These are phyloP conservation scores for Philotrypesis tridentata DNA, from an alignment of 1,140 invertebrate genomes.

Conservation along the genomic window DNA sequence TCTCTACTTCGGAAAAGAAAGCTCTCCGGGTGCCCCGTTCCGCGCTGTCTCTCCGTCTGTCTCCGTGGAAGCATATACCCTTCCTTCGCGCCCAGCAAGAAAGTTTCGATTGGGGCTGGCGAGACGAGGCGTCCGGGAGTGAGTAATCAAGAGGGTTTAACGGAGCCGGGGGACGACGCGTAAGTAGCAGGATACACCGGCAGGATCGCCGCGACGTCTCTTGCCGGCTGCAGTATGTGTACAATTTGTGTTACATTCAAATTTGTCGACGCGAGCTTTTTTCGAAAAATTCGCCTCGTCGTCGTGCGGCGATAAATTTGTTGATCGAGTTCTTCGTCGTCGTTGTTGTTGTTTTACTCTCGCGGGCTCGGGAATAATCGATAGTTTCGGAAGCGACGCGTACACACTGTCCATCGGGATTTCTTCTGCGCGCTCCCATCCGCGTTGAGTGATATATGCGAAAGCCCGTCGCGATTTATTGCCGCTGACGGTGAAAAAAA, in stretches of 20 bases:
- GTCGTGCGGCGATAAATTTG: too few species aligned
- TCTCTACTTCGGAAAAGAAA: background rate
- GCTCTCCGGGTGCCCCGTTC: background rate
- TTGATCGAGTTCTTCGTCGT: too few species aligned
- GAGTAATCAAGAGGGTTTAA: conserved; percentile 7
- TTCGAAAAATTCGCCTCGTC: too few species aligned
- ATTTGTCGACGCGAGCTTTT: too few species aligned
- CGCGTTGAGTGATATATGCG: background rate
- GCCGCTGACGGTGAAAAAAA: background rate
- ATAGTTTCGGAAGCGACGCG: too few species aligned
- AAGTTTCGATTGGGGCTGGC: background rate
- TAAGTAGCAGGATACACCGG: background rate
- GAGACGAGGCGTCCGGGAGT: background rate
- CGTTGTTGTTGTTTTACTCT: too few species aligned
- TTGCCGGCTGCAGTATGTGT: background rate
- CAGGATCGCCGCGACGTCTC: background rate
- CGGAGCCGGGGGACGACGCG: background rate
- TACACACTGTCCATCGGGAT: too few species aligned
- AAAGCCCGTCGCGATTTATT: background rate
- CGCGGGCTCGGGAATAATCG: too few species aligned
- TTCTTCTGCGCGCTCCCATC: background rate
- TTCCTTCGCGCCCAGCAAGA: background rate
- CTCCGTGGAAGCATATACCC: background rate
- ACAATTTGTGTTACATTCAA: background rate
- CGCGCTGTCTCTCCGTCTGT: background rate